Conservation (phyloP, 2,888 invertebrate genomes). For the Nomada ferruginata region DNA sequence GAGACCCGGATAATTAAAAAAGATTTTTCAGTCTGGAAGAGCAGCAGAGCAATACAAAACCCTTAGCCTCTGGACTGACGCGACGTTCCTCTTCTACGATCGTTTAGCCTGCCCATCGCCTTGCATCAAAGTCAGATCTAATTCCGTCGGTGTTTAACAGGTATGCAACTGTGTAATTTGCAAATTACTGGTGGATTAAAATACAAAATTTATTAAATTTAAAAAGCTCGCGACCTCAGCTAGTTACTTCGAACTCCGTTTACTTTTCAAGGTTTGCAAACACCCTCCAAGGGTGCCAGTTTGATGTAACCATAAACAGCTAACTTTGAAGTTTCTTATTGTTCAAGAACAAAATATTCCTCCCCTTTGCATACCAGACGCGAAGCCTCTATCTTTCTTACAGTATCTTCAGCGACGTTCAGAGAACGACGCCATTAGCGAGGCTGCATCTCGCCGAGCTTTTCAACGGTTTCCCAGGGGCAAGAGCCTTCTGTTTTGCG, state of each 20-base stretch:
- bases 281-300: background rate
- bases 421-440: constrained; percentile 46
- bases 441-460: constrained; percentile 45
- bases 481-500: constrained; percentile 26
- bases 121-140: background rate
- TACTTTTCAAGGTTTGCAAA: background rate
- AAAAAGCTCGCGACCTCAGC: background rate
- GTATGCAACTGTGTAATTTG: too few species aligned
- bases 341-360: constrained; percentile 17
- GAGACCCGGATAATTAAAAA: constrained; percentile 44
- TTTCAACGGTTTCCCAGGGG: constrained; percentile 18
- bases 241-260: background rate
- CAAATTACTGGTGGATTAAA: background rate
- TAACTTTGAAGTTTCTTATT: constrained; percentile 5
- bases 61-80: background rate
- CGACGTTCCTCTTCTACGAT: background rate
- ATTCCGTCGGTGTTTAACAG: background rate
- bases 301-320: background rate
- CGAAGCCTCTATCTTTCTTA: background rate
- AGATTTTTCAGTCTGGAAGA: constrained; percentile 40
- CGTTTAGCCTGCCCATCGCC: background rate
- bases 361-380: constrained; percentile 14
- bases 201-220: background rate
- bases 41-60: constrained; percentile 1
- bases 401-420: constrained; percentile 7